Evolutionary conservation across 2,888 invertebrate genomes (phyloP).

Genomic region (Stenoptilia bipunctidactyla): DNA sequence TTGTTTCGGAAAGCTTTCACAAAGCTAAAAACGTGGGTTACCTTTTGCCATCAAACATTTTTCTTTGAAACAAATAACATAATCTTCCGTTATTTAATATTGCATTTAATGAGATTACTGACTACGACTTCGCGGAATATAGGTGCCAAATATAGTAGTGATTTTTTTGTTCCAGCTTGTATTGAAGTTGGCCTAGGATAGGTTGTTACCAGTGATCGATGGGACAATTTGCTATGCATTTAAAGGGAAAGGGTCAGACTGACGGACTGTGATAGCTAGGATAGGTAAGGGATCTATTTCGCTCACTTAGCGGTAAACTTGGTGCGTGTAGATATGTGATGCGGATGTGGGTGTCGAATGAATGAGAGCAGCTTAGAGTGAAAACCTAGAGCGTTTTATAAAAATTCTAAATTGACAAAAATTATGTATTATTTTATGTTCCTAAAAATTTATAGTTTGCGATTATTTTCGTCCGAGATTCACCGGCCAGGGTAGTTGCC

Average conservation of each 20-base stretch:
- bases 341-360: neutral
- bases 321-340: constrained; percentile 25
- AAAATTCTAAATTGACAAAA: constrained; percentile 32
- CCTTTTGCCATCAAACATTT: constrained; percentile 59
- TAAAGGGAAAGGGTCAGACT: constrained; percentile 67
- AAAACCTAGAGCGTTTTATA: constrained; percentile 16
- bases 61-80: constrained; percentile 46
- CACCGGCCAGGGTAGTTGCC: constrained; percentile 20
- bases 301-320: constrained; percentile 63
- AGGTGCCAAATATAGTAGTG: constrained; percentile 67
- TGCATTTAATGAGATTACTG: constrained; percentile 29
- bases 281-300: constrained; percentile 62
- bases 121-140: constrained; percentile 24
- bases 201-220: constrained; percentile 64
- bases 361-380: constrained; percentile 13
- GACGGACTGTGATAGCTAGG: constrained; percentile 71
- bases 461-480: constrained; percentile 24
- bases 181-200: constrained; percentile 56
- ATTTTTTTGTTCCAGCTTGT: constrained; percentile 49
- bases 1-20: neutral
- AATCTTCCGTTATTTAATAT: constrained; percentile 27
- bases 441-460: constrained; percentile 31
- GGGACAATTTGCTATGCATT: constrained; percentile 62
- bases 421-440: constrained; percentile 27
- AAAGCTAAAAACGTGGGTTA: constrained; percentile 68